Evolutionary conservation across 2,888 invertebrate genomes (phyloP).

Genomic region (Acanthosoma haemorrhoidale): DNA sequence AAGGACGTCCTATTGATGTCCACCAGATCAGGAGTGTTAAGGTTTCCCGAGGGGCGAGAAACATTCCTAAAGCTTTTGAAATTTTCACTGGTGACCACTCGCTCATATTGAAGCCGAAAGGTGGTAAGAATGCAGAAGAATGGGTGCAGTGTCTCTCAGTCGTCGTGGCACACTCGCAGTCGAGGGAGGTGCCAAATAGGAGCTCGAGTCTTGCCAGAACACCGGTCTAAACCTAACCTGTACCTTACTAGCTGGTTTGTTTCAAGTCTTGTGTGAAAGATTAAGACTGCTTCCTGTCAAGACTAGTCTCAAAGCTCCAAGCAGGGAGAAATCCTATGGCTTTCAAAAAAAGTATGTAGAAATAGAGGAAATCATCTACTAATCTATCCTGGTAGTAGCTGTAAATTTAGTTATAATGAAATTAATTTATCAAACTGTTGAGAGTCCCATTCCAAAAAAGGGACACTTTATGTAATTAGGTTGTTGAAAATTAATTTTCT

Average conservation of each 20-base stretch:
- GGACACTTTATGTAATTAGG: too few species aligned
- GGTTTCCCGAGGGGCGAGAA: constrained; percentile 81
- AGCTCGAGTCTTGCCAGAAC: constrained; percentile 42
- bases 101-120: constrained; percentile 87
- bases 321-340: too few species aligned
- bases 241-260: too few species aligned
- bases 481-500: too few species aligned
- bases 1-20: constrained; percentile 65
- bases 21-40: constrained; percentile 93
- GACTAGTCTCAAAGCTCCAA: constrained; percentile 1
- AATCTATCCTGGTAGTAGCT: too few species aligned
- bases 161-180: constrained; percentile 82
- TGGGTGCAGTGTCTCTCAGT: constrained; percentile 94
- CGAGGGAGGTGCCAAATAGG: constrained; percentile 45
- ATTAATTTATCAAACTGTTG: too few species aligned
- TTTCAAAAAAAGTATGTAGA: too few species aligned
- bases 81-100: constrained; percentile 92
- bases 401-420: too few species aligned
- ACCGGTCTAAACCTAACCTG: constrained; percentile 35
- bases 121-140: constrained; percentile 89
- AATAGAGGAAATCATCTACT: too few species aligned
- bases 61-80: constrained; percentile 93
- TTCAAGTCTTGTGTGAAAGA: too few species aligned
- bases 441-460: too few species aligned
- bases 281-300: background rate